Conservation (phyloP, 2,113 vertebrate species). For the Myodes glareolus region DNA sequence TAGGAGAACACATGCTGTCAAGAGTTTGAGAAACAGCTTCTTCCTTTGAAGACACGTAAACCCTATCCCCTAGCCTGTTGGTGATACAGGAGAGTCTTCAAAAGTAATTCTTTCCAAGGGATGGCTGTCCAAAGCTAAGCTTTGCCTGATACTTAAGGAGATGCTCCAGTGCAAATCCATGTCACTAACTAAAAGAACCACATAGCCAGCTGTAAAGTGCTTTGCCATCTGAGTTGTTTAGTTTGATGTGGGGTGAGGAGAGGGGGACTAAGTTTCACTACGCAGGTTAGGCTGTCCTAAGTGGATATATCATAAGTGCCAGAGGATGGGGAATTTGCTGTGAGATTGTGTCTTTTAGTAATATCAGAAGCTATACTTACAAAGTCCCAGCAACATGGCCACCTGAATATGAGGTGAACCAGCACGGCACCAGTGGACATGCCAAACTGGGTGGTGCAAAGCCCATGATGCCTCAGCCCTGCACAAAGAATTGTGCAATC, state of each 20-base stretch:
- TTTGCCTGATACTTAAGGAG: background rate
- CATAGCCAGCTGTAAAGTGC: background rate
- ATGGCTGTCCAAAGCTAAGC: background rate
- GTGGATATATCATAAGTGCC: background rate
- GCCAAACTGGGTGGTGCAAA: background rate
- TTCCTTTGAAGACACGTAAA: background rate
- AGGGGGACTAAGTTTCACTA: background rate
- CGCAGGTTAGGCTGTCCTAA: background rate
- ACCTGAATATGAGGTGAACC: background rate
- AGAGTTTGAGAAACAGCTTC: conserved; percentile 45
- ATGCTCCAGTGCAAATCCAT: background rate
- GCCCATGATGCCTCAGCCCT: background rate
- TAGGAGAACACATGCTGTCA: conserved; percentile 36
- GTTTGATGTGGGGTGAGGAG: background rate
- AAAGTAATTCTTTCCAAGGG: background rate
- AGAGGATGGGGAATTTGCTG: background rate
- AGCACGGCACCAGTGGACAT: too few species aligned
- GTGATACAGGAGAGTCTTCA: background rate
- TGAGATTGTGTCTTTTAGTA: background rate
- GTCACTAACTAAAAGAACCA: background rate
- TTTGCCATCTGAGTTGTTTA: background rate
- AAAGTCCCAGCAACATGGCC: background rate
- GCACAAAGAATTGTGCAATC: background rate
- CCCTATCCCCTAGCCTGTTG: accelerated
- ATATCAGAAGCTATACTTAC: background rate